These are phyloP conservation scores for Lateolabrax maculatus DNA, from an alignment of 2,797 vertebrate genomes.

Conservation along the genomic window DNA sequence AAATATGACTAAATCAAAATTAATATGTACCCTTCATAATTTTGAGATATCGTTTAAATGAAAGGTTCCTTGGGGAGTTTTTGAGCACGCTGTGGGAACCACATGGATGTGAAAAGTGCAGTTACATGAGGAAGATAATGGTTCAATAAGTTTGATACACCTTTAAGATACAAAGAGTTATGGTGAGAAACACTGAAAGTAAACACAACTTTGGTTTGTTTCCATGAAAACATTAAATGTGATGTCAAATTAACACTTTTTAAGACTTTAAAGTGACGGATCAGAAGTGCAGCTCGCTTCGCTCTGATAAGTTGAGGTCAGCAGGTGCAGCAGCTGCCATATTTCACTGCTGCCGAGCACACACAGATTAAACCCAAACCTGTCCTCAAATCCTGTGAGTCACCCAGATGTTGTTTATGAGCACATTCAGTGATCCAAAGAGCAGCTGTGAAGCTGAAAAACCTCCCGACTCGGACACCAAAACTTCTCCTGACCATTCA, in stretches of 20 bases:
- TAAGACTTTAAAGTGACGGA: background rate
- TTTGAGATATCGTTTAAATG: no score
- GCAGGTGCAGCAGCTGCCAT: constrained; percentile 57
- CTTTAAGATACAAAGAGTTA: no score
- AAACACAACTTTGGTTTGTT: no score
- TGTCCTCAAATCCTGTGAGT: constrained; percentile 54
- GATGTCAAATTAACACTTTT: background rate
- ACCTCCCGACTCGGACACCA: background rate
- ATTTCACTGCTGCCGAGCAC: constrained; percentile 58
- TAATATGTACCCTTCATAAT: no score
- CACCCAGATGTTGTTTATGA: constrained; percentile 76
- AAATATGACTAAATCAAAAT: no score
- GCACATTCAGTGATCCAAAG: constrained; percentile 31
- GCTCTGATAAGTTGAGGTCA: constrained; percentile 5
- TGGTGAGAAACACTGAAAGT: no score
- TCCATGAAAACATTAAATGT: no score
- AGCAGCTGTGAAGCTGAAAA: constrained; percentile 12
- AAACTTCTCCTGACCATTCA: background rate
- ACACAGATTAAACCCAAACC: constrained; percentile 60
- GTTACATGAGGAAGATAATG: no score
- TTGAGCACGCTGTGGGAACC: no score
- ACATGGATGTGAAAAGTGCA: no score
- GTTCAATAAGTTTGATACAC: no score
- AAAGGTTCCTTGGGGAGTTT: no score
- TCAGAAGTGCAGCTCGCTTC: background rate